phyloP scores from a whole-genome alignment of 2,888 invertebrate genomes.

The Pyrocoelia pectoralis region DNA sequence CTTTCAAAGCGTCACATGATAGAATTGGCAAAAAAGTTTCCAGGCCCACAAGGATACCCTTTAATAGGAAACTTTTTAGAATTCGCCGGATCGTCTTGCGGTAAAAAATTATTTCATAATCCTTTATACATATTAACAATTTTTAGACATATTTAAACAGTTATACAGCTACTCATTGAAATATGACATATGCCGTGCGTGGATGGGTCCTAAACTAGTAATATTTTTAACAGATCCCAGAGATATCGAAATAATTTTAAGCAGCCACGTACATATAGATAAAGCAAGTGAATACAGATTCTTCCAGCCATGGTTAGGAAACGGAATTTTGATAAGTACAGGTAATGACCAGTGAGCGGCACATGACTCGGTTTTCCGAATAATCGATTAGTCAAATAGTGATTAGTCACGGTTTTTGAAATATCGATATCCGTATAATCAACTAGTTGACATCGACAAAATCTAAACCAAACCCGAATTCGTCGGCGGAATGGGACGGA shows the following conservation, averaged over 20 bases:
- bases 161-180: too few species aligned
- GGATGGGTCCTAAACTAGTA: conserved; percentile 79
- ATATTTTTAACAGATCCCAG: conserved; percentile 79
- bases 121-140: too few species aligned
- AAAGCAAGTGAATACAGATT: conserved; percentile 81
- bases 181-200: conserved; percentile 67
- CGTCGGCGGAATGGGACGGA: too few species aligned
- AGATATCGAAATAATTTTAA: conserved; percentile 79
- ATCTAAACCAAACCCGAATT: too few species aligned
- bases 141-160: too few species aligned
- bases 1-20: conserved; percentile 71
- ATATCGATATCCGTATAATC: too few species aligned
- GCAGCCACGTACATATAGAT: conserved; percentile 82
- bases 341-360: too few species aligned
- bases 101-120: too few species aligned
- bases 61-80: conserved; percentile 79
- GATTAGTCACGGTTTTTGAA: too few species aligned
- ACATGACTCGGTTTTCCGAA: too few species aligned
- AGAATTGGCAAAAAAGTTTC: conserved; percentile 74
- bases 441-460: too few species aligned
- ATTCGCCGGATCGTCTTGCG: conserved; percentile 74
- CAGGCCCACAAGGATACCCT: conserved; percentile 77
- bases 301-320: conserved; percentile 85
- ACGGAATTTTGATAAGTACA: conserved; percentile 81
- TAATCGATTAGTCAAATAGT: conserved; percentile 52